phyloP scores from a whole-genome alignment of 2,797 vertebrate genomes.

The Cacajao melanocephalus region DNA sequence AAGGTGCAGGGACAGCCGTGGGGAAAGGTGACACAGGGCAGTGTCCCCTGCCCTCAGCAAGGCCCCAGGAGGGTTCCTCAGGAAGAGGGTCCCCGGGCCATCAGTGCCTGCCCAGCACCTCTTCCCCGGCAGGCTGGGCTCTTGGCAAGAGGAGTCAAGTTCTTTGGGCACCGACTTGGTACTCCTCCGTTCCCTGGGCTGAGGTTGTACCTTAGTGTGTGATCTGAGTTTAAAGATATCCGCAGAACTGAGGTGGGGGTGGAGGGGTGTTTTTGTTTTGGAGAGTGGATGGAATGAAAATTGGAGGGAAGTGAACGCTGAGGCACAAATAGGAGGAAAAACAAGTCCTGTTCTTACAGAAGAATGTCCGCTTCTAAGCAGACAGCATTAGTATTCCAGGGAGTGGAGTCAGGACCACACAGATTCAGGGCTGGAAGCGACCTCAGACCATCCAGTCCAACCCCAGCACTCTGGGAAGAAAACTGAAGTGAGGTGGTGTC shows the following conservation, averaged over 20 bases:
- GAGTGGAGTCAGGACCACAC: conserved; percentile 60
- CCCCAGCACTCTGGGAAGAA: not conserved
- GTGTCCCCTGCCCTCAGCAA: rapidly evolving
- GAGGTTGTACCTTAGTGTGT: not conserved
- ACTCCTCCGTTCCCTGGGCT: not conserved
- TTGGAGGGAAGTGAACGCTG: conserved; percentile 40
- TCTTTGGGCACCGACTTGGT: not conserved
- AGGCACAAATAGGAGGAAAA: conserved; percentile 49
- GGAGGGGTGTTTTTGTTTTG: conserved; percentile 34
- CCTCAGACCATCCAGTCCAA: not conserved
- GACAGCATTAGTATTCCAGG: conserved; percentile 55
- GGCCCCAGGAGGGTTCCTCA: not conserved
- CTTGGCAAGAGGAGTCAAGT: not conserved
- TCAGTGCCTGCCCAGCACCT: not conserved
- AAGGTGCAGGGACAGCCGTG: not conserved
- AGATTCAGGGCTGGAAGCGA: conserved; percentile 13
- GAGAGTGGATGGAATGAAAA: conserved; percentile 58
- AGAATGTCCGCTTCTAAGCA: conserved; percentile 43
- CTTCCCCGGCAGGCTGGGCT: conserved; percentile 35
- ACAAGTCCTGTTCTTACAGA: conserved; percentile 46
- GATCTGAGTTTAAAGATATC: conserved; percentile 12
- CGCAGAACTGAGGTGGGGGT: not conserved
- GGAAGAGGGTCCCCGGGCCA: conserved; percentile 39
- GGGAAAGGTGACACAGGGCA: not conserved
- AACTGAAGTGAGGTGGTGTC: not conserved